Evolutionary conservation across 1,140 invertebrate species (phyloP), one percentile per base, ranked within the genome.

Genomic region (Macrocentrus cingulum): DNA sequence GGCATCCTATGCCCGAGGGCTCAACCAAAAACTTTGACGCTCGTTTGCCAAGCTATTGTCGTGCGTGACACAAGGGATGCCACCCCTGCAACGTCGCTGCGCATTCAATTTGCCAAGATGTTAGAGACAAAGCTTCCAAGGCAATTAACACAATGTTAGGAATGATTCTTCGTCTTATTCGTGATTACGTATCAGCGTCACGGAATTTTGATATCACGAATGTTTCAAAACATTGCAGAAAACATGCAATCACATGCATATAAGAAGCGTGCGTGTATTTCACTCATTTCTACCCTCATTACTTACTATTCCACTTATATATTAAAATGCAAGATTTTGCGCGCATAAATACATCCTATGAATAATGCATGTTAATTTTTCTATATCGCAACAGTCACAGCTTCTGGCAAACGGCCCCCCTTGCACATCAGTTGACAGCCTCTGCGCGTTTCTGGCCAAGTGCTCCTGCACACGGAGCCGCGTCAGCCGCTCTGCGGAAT

Each of bases 301-400:
- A 34, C 29, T 46, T 36, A 34, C 42, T 20, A n/a, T 2, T 15
- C 16, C 42, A n/a, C 45, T 25, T 25, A 25, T 48, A n/a, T n/a
- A n/a, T n/a, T n/a, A n/a, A n/a, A n/a, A n/a, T n/a, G n/a, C 36
- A 13, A 15, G n/a, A 19, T 52, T 41, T 19, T 20, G 16, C 18
- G 23, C 25, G 52, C 39, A 55, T 52, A 59, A 62, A 46, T 59
- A 55, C 52, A 53, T 58, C 39, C 36, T 36, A 62, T 62, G 61
- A 59, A 62, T 62, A 62, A 62, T 62, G 61, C 46, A 62, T 62
- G 59, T 59, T 62, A 62, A 62, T 62, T 62, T 62, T 62, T 62
- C 52, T 59, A 42, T 56, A 62, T 56, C 49, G 56, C 57, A 56
- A 62, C 37, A 36, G 46, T 45, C 19, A 18, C 51, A 20, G 34